These are phyloP conservation scores for Acropternis orthonyx DNA, from an alignment of 2,797 vertebrate species.

Conservation along the genomic window DNA sequence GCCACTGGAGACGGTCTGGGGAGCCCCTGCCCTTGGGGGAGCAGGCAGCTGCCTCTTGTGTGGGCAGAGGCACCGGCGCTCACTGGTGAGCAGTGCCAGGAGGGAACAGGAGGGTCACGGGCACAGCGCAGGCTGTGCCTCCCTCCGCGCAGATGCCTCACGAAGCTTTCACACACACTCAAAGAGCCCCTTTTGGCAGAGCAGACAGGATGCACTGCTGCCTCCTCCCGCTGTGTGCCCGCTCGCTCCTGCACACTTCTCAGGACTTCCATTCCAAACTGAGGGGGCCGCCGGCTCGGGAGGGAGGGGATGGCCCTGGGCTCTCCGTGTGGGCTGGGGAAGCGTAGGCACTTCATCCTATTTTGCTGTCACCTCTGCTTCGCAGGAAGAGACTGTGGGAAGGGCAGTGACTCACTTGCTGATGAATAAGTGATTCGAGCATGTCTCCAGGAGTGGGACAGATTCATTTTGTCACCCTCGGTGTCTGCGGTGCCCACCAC, in stretches of 20 bases:
- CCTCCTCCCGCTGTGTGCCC: background rate
- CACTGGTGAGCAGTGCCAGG: rapidly evolving
- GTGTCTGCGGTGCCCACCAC: background rate
- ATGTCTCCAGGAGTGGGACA: background rate
- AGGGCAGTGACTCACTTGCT: conserved; percentile 42
- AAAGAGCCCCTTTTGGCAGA: background rate
- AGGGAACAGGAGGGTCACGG: background rate
- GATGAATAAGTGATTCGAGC: background rate
- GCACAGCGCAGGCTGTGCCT: background rate
- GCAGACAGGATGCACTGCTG: background rate
- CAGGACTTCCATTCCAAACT: background rate
- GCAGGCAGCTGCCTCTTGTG: background rate
- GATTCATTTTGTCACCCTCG: background rate
- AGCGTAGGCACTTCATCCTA: background rate
- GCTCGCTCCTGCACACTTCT: rapidly evolving
- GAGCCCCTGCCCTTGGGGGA: background rate
- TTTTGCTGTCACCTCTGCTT: background rate
- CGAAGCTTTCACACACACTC: rapidly evolving
- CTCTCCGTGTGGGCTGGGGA: background rate
- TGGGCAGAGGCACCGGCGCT: background rate
- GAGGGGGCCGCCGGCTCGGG: rapidly evolving
- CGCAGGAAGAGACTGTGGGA: background rate
- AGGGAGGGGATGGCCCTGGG: background rate
- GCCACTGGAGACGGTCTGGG: rapidly evolving
- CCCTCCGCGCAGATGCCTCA: rapidly evolving